Evolutionary conservation across 2,797 vertebrate species (phyloP), one percentile per base, ranked within the genome.

Genomic region (Sorex maritimensis): DNA sequence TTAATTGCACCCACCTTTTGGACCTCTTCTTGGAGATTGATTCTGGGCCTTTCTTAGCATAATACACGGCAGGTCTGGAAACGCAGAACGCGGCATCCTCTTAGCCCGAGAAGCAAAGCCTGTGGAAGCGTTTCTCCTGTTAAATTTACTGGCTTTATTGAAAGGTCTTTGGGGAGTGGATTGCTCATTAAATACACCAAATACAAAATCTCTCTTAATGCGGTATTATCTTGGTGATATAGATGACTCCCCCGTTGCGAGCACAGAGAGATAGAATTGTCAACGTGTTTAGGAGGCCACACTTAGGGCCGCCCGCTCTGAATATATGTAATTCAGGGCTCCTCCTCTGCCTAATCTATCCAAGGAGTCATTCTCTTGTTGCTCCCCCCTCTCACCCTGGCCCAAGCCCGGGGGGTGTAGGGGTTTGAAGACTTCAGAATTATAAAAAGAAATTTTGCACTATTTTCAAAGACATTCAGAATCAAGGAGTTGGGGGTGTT

Each of bases 171-270:
- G 87, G 96, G 94, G 94, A 95, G 71, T 91, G 96, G 46, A 96
- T 97, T 95, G 89, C 78, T 97, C 94, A 88, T 96, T 97, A 81
- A 94, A 96, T 96, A 93, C 96, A 95, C 81, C 93, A 96, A 88
- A 92, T 86, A 83, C 82, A 95, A 95, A 82, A 90, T 94, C 95
- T 97, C 79, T 85, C 92, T 92, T 92, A 90, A 26, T 89, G 69
- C 94, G 80, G 68, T 69, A 91, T 96, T 92, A 85, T 95, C 95
- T 92, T 85, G 90, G 52, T 90, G 81, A 89, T 87, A 92, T 26
- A 73, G 92, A 69, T 80, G 84, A 34, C 85, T 92, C 88, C 91
- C 65, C 84, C 78, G 2, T 69, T n/a, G 93, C n/a, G 92, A 77
- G 82, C 78, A 65, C 73, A 30, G 91, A 90, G 82, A 77, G 67